phyloP scores from a whole-genome alignment of 2,113 vertebrate genomes.

The human (Homo sapiens) region GRCh38 chr1:91236001-91236500 shows the following conservation, averaged over 20 bases:
- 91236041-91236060: slow-evolving; percentile 76
- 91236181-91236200: slow-evolving; percentile 72
- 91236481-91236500: slow-evolving; percentile 65
- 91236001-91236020: slow-evolving; percentile 56
- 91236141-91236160: slow-evolving; percentile 78
- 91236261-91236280: slow-evolving; percentile 68
- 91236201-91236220: slow-evolving; percentile 75
- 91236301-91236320: slow-evolving; percentile 70
- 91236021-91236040: slow-evolving; percentile 77
- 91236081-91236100: slow-evolving; percentile 84
- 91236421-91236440: neutral
- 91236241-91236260: slow-evolving; percentile 73
- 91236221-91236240: slow-evolving; percentile 79
- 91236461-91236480: slow-evolving; percentile 45
- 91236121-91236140: slow-evolving; percentile 75
- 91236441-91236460: slow-evolving; percentile 40
- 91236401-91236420: slow-evolving; percentile 70
- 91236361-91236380: slow-evolving; percentile 72
- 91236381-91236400: slow-evolving; percentile 65
- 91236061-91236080: slow-evolving; percentile 75
- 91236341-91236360: slow-evolving; percentile 66
- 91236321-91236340: slow-evolving; percentile 71
- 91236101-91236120: slow-evolving; percentile 83
- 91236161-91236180: slow-evolving; percentile 80
- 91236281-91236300: slow-evolving; percentile 74